Percentiles rank a stretch among this genome's conserved stretches.
Evolutionary conservation across 92 coral and sea anemone genomes (phyloP).

Genomic region (Montipora capitata): DNA sequence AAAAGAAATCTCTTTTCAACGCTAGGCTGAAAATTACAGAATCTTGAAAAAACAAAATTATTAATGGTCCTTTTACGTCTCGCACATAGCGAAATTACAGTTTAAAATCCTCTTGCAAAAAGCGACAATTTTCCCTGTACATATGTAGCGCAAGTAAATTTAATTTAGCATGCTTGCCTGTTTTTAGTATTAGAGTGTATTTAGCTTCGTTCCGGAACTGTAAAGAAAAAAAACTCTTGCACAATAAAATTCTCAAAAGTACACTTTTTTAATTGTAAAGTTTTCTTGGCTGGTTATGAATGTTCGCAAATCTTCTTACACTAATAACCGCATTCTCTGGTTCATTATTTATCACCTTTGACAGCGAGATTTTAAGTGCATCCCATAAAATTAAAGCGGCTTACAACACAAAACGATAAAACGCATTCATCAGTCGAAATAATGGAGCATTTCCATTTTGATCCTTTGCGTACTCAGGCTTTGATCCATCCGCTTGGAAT

Average conservation of each 20-base stretch:
- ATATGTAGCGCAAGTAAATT: background rate
- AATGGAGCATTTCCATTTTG: constrained; percentile 14
- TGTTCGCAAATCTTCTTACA: background rate
- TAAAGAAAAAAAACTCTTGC: background rate
- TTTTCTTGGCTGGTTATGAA: background rate
- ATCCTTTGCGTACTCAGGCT: background rate
- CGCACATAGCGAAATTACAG: background rate
- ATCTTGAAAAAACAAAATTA: constrained; percentile 13
- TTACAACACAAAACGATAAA: constrained; percentile 12
- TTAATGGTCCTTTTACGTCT: background rate
- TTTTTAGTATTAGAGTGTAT: constrained; percentile 1
- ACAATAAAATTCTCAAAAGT: constrained; percentile 8
- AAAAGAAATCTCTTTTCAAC: background rate
- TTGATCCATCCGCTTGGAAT: constrained; percentile 6
- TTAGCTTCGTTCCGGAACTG: constrained; percentile 1
- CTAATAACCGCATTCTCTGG: background rate
- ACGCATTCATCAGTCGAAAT: constrained; percentile 20
- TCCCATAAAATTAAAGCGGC: constrained; percentile 31
- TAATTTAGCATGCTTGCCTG: constrained; percentile 4
- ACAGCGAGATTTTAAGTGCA: constrained; percentile 45
- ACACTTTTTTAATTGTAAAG: background rate
- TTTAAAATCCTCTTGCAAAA: constrained; percentile 6
- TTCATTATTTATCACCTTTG: constrained; percentile 40
- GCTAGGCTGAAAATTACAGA: constrained; percentile 3
- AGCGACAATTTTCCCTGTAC: background rate